Evolutionary conservation across 2,113 vertebrate genomes (phyloP).

Genomic region (Brienomyrus longianalis): DNA sequence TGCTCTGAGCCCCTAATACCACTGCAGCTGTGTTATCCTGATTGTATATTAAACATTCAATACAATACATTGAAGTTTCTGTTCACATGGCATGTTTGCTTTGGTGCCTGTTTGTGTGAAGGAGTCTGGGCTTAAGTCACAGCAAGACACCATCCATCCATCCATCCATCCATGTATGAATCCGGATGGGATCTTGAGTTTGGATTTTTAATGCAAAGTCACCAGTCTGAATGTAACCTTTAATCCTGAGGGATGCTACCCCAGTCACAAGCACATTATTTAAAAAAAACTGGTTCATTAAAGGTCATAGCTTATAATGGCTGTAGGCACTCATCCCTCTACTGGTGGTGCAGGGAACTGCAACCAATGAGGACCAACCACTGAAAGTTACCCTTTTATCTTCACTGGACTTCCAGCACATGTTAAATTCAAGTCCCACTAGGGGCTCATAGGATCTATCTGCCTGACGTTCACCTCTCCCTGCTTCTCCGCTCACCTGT

Average conservation of each 20-base stretch:
- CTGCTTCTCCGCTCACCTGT: background rate
- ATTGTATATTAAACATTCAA: background rate
- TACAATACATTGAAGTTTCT: background rate
- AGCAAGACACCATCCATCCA: background rate
- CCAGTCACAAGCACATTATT: background rate
- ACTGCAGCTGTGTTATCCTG: background rate
- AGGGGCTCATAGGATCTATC: background rate
- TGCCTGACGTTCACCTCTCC: background rate
- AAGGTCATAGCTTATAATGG: background rate
- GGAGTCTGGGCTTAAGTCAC: background rate
- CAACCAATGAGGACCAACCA: background rate
- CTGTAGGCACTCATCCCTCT: background rate
- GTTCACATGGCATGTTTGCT: background rate
- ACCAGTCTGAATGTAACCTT: background rate
- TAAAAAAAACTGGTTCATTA: too few relatives aligned
- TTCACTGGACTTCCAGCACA: background rate
- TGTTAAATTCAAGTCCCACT: background rate
- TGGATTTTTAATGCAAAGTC: background rate
- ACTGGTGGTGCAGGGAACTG: background rate
- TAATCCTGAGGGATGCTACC: background rate
- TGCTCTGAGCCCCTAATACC: background rate
- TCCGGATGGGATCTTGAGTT: background rate
- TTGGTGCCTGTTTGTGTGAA: background rate
- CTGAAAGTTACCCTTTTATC: background rate
- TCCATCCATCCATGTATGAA: background rate